phyloP scores from a whole-genome alignment of 2,797 vertebrate genomes.

The Smutsia temminckii region DNA sequence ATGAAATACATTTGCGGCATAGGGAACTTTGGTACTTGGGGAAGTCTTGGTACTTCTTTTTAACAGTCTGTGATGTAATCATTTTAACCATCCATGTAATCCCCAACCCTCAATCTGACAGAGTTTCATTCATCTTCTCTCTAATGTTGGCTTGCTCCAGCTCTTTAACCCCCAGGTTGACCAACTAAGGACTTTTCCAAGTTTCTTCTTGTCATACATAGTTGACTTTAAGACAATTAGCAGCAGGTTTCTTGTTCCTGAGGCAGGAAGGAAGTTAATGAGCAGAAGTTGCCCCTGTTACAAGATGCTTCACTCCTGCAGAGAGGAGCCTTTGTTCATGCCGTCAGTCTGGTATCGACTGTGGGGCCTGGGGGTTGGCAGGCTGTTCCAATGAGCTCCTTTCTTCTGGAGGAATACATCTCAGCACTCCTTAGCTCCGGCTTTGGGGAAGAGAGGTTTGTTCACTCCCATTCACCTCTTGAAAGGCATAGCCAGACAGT shows the following conservation, averaged over 20 bases:
- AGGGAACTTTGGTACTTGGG: background rate
- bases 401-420: background rate
- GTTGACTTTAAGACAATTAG: background rate
- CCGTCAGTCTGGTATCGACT: background rate
- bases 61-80: background rate
- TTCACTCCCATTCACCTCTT: background rate
- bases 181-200: background rate
- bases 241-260: background rate
- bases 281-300: background rate
- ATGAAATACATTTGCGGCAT: background rate
- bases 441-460: background rate
- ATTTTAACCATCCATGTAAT: rapidly evolving
- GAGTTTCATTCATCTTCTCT: background rate
- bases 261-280: background rate
- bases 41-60: background rate
- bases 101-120: background rate
- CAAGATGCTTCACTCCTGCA: background rate
- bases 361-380: background rate
- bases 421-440: background rate
- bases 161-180: background rate
- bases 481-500: background rate
- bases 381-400: background rate
- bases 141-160: background rate
- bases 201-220: background rate
- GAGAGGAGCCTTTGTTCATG: background rate